These are phyloP conservation scores for Apomyelois bistriatella DNA, from an alignment of 2,888 invertebrate species.

Conservation along the genomic window DNA sequence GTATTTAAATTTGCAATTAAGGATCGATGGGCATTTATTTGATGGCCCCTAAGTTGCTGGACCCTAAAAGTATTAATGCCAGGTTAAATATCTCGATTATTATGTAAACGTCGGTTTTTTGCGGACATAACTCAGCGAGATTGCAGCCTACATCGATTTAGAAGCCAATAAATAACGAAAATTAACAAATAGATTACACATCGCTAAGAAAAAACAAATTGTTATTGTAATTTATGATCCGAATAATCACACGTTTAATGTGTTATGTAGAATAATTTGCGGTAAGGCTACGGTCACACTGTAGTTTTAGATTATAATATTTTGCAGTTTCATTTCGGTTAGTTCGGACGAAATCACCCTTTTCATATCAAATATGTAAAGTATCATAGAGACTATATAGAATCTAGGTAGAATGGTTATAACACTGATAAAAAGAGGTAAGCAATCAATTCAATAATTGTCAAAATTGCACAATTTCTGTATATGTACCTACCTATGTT, in stretches of 20 bases:
- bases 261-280: conserved; percentile 18
- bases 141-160: conserved; percentile 22
- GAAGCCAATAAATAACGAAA: conserved; percentile 24
- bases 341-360: too few relatives aligned
- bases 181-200: conserved; percentile 25
- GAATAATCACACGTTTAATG: conserved; percentile 23
- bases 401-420: too few relatives aligned
- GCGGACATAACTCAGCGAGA: conserved; percentile 22
- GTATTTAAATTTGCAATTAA: too few relatives aligned
- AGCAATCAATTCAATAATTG: too few relatives aligned
- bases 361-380: too few relatives aligned
- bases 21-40: too few relatives aligned
- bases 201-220: conserved; percentile 23
- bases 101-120: conserved; percentile 17
- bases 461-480: too few relatives aligned
- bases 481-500: too few relatives aligned
- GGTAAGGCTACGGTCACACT: background rate
- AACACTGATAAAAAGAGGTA: too few relatives aligned
- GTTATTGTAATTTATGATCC: conserved; percentile 20
- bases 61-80: conserved; percentile 2
- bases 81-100: conserved; percentile 11
- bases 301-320: background rate
- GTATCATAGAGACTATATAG: too few relatives aligned
- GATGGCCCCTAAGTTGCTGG: background rate
- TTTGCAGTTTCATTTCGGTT: too few relatives aligned